Evolutionary conservation across 2,113 vertebrate genomes (phyloP), one percentile per base, ranked within the genome.

Genomic region (Heteronetta atricapilla): DNA sequence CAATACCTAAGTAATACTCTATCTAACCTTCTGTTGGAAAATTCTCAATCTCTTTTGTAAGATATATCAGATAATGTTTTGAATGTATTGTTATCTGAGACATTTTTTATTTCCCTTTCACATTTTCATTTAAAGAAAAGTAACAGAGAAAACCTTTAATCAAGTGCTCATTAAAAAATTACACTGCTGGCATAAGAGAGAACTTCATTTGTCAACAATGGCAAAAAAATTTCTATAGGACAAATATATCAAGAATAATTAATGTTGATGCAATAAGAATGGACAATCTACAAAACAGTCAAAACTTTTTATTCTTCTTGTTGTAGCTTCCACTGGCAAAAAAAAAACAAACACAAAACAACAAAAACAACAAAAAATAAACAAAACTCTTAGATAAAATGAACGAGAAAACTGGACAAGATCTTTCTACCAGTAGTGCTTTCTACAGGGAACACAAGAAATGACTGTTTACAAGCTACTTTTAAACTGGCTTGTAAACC

Each of bases 221-320:
- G 76, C 82, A 91, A 94, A 28, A 90, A 95, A 46, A 69, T 86
- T 88, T 92, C 82, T 60, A 89, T 5, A 85, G 90, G 79, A 94
- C 69, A 95, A 95, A 95, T 80, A 79, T 9, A 90, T 84, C 76
- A 95, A 78, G 76, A 91, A 96, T 93, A 95, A 94, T 92, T 96
- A 93, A 91, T 29, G 62, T 58, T 93, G 94, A 88, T 93, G 63
- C 34, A 96, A 88, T 38, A 82, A 92, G 82, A 95, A 92, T 38
- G 76, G 92, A 91, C 86, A 95, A 91, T 31, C n/a, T 77, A 86
- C 28, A 88, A 95, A 92, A 91, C 34, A 94, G 80, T 88, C 88
- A 92, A 84, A 95, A 91, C 28, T 75, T 87, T 82, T 92, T 80
- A 91, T 59, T 89, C 38, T 55, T 90, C 13, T 66, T 25, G 2